Evolutionary conservation across 2,797 vertebrate species (phyloP).

Genomic region (Galagoides demidoff): DNA sequence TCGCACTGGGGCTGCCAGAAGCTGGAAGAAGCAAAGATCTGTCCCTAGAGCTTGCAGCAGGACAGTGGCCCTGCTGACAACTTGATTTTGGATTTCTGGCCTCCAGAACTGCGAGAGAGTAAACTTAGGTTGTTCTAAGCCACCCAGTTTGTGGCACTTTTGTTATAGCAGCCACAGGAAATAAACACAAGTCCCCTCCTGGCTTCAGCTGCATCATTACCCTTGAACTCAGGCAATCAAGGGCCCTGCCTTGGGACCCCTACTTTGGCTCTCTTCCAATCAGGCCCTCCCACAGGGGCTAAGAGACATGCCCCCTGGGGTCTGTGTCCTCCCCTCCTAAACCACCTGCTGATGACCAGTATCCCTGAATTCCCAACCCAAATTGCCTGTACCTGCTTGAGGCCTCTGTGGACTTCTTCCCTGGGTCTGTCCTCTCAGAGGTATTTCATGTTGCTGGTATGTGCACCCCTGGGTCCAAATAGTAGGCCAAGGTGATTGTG

Average conservation of each 20-base stretch:
- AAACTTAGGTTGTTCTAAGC: background rate
- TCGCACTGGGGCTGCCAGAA: background rate
- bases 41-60: background rate
- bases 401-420: background rate
- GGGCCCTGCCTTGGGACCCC: background rate
- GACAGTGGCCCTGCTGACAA: background rate
- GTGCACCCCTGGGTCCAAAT: background rate
- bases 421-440: background rate
- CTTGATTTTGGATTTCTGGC: background rate
- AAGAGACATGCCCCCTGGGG: background rate
- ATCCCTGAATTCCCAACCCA: background rate
- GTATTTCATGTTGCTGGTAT: background rate
- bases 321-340: background rate
- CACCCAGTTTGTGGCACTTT: background rate
- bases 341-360: background rate
- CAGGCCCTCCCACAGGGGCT: background rate
- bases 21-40: background rate
- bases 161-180: background rate
- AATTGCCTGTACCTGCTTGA: background rate
- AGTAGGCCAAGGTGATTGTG: background rate
- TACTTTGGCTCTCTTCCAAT: background rate
- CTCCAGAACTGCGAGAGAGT: background rate
- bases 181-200: background rate
- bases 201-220: background rate
- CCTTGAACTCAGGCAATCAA: background rate